Evolutionary conservation across 2,888 invertebrate species (phyloP).

Genomic region (Micropterix aruncella): DNA sequence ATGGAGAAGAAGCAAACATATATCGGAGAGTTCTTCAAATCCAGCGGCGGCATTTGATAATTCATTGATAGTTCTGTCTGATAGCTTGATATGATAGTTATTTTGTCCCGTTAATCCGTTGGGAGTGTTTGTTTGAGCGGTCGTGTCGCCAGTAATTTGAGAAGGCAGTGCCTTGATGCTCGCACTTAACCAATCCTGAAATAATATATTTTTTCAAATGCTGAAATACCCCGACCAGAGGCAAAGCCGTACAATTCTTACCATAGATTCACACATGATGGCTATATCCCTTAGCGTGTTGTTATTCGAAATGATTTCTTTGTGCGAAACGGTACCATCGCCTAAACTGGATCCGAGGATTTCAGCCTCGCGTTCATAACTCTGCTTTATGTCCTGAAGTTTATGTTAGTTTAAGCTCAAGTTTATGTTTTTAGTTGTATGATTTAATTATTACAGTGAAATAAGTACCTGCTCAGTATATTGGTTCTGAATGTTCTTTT

Average conservation of each 20-base stretch:
- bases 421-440: too few relatives aligned
- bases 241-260: too few relatives aligned
- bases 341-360: constrained; percentile 85
- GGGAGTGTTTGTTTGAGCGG: background rate
- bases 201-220: too few relatives aligned
- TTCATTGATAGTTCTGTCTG: constrained; percentile 49
- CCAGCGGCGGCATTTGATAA: constrained; percentile 58
- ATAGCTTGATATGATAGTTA: constrained; percentile 19
- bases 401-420: too few relatives aligned
- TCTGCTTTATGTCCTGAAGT: constrained; percentile 28
- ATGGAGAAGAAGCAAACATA: constrained; percentile 82
- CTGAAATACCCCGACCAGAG: too few relatives aligned
- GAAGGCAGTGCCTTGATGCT: constrained; percentile 22
- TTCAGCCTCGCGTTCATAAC: constrained; percentile 68
- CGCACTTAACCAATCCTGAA: constrained; percentile 59
- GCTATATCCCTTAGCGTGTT: constrained; percentile 72
- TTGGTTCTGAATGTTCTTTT: constrained; percentile 17
- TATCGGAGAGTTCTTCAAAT: constrained; percentile 81
- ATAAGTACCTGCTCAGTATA: constrained; percentile 9
- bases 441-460: too few relatives aligned
- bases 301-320: constrained; percentile 79
- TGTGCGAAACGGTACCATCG: constrained; percentile 69
- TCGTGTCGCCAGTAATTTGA: constrained; percentile 15
- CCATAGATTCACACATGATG: constrained; percentile 85
- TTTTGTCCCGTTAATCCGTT: constrained; percentile 12